Evolutionary conservation across 2,797 vertebrate genomes (phyloP), one percentile per base, ranked within the genome.

Genomic region (Clarias platycephalus): DNA sequence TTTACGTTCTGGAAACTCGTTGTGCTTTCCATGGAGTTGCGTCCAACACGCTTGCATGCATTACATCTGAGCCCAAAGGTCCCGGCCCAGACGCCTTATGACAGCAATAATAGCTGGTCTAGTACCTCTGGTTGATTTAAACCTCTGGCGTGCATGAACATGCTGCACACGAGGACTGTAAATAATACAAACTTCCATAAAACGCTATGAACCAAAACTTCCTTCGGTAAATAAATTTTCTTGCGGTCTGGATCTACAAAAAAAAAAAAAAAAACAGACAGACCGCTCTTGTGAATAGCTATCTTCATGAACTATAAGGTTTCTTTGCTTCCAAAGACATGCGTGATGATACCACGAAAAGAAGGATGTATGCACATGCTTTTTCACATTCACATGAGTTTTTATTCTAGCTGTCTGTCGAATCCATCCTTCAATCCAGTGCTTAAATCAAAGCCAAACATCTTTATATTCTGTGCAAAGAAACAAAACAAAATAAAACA

Each of bases 101-200:
- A 80, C 83, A 82, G 64, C 72, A 87, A 85, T 75, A 84, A 82
- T 75, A 85, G 80, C 64, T 53, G 15, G 82, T 80, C 76, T 70
- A 82, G 68, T 71, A 71, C 78, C 57, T 78, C 78, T 57, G 62
- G 58, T 37, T 83, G 82, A 89, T 83, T 84, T 78, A 82, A 79
- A 83, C 55, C 31, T 78, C 71, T 87, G 85, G 83, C 66, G 63
- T 78, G 83, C 28, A 34, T 20, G 22, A 34, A 66, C 71, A 81
- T 68, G 77, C 83, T 60, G 76, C 83, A 78, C 77, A 81, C 31
- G 70, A 66, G 55, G 67, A 70, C 76, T 82, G 81, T 86, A 87
- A 89, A 87, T 89, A 89, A 85, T 74, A 72, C 66, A 49, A 53
- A 85, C 70, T 84, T 57, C 75, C 84, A 84, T 76, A 87, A 83